Conservation (phyloP, 2,113 vertebrate species). For the Calcarius ornatus region DNA sequence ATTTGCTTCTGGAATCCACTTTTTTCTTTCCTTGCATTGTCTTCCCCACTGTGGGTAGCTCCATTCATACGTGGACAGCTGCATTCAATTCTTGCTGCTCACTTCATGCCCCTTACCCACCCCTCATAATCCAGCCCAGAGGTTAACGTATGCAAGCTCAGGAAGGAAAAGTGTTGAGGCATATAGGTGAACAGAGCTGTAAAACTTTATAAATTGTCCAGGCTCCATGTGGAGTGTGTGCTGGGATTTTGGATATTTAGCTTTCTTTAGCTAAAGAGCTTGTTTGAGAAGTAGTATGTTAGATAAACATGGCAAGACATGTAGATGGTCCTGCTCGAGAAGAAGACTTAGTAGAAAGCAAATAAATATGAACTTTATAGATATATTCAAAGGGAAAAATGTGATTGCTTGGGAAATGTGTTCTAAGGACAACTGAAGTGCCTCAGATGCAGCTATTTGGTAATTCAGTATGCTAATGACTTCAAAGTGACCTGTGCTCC, state of each 20-base stretch:
- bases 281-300: neutral
- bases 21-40: constrained; percentile 44
- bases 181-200: neutral
- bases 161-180: neutral
- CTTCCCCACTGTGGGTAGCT: constrained; percentile 37
- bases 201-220: neutral
- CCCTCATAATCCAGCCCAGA: constrained; percentile 45
- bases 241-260: neutral
- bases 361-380: neutral
- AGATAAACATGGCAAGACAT: neutral
- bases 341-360: neutral
- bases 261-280: neutral
- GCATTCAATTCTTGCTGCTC: constrained; percentile 48
- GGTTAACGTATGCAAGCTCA: constrained; percentile 7
- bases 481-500: constrained; percentile 48
- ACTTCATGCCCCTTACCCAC: constrained; percentile 55
- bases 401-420: neutral
- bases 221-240: neutral
- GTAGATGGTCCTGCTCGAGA: neutral
- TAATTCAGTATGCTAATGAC: constrained; percentile 32
- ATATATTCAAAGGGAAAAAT: neutral
- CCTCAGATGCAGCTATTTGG: neutral
- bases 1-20: constrained; percentile 53
- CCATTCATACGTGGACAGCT: constrained; percentile 41
- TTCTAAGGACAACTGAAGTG: neutral